Conservation (phyloP, 2,888 invertebrate species). For the Tipula lateralis region DNA sequence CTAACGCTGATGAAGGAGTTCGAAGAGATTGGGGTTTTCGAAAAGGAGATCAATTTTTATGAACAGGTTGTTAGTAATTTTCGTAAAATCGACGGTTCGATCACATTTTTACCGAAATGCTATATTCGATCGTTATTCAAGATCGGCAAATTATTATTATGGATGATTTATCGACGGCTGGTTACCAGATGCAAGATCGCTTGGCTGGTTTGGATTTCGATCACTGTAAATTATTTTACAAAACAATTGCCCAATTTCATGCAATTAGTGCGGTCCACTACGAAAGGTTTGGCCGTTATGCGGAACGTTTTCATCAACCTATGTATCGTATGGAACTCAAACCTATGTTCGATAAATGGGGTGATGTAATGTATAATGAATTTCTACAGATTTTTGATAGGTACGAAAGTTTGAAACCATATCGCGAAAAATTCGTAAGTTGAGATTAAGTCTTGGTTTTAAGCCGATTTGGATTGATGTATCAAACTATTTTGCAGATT, state of each 20-base stretch:
- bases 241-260: not conserved
- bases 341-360: not conserved
- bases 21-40: not conserved
- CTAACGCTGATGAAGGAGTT: not conserved
- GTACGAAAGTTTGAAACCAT: not conserved
- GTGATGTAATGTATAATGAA: not conserved
- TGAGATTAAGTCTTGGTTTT: too few species aligned
- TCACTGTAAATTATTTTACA: conserved; percentile 30
- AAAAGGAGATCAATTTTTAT: not conserved
- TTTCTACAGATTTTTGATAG: not conserved
- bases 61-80: not conserved
- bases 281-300: not conserved
- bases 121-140: conserved; percentile 31
- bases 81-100: not conserved
- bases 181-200: conserved; percentile 41
- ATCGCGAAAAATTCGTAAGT: not conserved
- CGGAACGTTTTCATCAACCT: not conserved
- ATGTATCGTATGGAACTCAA: not conserved
- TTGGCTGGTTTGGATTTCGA: not conserved
- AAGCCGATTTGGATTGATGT: too few species aligned
- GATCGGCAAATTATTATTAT: conserved; percentile 42
- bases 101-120: not conserved
- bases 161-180: conserved; percentile 44
- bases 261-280: not conserved
- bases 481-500: not conserved